These are phyloP conservation scores for Pycnomerus fuliginosus DNA, from an alignment of 2,888 invertebrate genomes.

Conservation along the genomic window DNA sequence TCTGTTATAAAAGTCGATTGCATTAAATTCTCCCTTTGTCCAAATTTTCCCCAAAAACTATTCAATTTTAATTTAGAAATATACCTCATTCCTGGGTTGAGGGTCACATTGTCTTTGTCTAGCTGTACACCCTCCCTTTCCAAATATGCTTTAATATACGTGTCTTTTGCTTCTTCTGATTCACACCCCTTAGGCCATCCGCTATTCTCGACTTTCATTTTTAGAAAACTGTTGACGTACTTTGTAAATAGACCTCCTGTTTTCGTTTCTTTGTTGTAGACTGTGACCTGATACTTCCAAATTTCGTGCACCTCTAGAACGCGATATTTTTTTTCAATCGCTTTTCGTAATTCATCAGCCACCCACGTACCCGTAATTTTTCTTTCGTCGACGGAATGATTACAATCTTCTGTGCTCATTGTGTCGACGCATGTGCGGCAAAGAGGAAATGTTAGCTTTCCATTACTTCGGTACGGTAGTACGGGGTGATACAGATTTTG, in stretches of 20 bases:
- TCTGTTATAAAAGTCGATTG: constrained; percentile 26
- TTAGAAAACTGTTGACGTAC: constrained; percentile 34
- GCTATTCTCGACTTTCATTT: too few relatives aligned
- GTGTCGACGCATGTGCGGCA: constrained; percentile 31
- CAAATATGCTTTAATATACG: constrained; percentile 22
- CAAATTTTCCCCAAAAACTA: constrained; percentile 37
- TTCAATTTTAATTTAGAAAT: constrained; percentile 33
- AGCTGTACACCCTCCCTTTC: constrained; percentile 26
- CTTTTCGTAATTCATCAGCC: constrained; percentile 2
- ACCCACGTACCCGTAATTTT: constrained; percentile 6
- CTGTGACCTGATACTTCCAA: background rate
- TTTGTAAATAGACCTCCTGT: constrained; percentile 31
- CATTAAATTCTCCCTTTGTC: constrained; percentile 30
- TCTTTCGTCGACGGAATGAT: constrained; percentile 4
- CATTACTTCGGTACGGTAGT: constrained; percentile 22
- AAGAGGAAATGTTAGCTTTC: constrained; percentile 40
- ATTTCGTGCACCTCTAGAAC: constrained; percentile 1
- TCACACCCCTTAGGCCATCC: background rate
- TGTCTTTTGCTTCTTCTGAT: constrained; percentile 7
- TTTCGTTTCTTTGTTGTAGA: constrained; percentile 1
- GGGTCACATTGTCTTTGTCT: constrained; percentile 11
- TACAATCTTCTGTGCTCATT: constrained; percentile 1
- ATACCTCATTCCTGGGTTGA: constrained; percentile 29
- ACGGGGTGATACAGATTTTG: constrained; percentile 28
- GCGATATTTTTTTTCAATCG: background rate